phyloP scores from a whole-genome alignment of 1,140 invertebrate species.

The Bombus sylvicola region DNA sequence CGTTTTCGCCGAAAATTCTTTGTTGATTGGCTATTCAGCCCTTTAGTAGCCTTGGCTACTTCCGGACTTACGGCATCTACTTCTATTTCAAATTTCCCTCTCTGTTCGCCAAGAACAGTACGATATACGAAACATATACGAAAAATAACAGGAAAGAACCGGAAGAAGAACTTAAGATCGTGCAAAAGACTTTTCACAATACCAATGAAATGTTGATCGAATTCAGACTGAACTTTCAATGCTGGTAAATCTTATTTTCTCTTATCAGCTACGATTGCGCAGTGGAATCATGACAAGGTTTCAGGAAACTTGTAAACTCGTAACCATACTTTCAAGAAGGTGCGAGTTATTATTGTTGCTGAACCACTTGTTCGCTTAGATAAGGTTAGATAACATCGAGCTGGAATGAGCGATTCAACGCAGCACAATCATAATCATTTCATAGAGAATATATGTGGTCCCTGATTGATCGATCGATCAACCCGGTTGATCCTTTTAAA shows the following conservation, averaged over 20 bases:
- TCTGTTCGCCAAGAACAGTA: not conserved
- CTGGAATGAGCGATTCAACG: not conserved
- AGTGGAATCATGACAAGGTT: constrained; percentile 30
- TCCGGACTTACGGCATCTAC: not conserved
- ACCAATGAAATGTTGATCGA: constrained; percentile 41
- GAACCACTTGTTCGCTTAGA: constrained; percentile 32
- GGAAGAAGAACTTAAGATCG: not conserved
- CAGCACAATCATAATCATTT: not conserved
- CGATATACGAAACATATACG: not conserved
- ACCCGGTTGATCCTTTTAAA: not conserved
- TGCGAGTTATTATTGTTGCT: not conserved
- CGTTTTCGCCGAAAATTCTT: not conserved
- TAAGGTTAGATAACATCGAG: constrained; percentile 56
- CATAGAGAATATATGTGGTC: not conserved
- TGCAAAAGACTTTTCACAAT: not conserved
- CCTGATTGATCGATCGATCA: not conserved
- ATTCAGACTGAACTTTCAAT: constrained; percentile 39
- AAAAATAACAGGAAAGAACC: no score
- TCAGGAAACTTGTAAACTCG: constrained; percentile 29
- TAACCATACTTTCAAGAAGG: constrained; percentile 6
- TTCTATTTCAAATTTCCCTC: not conserved
- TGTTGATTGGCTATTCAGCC: not conserved
- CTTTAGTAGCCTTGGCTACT: not conserved
- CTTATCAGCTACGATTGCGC: constrained; percentile 63
- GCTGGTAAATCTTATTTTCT: constrained; percentile 32